Percentiles rank a stretch among this genome's conserved stretches.
phyloP scores from a whole-genome alignment of 2,113 vertebrate species.

The Tetraodon nigroviridis region DNA sequence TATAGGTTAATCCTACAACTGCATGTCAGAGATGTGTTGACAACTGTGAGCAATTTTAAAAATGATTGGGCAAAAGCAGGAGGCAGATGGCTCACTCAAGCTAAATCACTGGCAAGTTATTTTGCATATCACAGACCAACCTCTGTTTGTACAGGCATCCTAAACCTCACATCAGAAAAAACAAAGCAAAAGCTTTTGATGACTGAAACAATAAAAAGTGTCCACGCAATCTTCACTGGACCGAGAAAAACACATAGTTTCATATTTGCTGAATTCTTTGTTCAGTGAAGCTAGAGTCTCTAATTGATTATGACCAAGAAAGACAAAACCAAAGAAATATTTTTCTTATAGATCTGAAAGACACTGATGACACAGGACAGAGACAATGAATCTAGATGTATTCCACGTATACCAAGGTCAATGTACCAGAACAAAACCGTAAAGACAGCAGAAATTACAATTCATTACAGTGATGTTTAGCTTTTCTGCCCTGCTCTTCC shows the following conservation, averaged over 20 bases:
- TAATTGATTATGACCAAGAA: neutral
- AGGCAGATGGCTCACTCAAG: neutral
- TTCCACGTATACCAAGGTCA: too few species aligned
- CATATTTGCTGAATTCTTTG: too few species aligned
- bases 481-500: too few species aligned
- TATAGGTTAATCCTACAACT: too few species aligned
- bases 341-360: too few species aligned
- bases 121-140: slow-evolving; percentile 12
- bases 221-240: neutral
- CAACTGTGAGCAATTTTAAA: neutral
- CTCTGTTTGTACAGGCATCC: neutral
- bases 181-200: neutral
- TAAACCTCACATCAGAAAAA: neutral
- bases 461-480: too few species aligned
- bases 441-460: too few species aligned
- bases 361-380: too few species aligned
- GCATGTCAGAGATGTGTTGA: neutral
- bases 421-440: too few species aligned
- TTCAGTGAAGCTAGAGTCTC: neutral
- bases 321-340: neutral
- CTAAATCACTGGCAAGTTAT: slow-evolving; percentile 1
- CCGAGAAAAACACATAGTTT: neutral
- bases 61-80: slow-evolving; percentile 2
- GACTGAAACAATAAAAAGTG: slow-evolving; percentile 1
- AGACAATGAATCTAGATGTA: too few species aligned